These are phyloP conservation scores for Ornithoptera priamus DNA, from an alignment of 2,888 invertebrate genomes.

Conservation along the genomic window DNA sequence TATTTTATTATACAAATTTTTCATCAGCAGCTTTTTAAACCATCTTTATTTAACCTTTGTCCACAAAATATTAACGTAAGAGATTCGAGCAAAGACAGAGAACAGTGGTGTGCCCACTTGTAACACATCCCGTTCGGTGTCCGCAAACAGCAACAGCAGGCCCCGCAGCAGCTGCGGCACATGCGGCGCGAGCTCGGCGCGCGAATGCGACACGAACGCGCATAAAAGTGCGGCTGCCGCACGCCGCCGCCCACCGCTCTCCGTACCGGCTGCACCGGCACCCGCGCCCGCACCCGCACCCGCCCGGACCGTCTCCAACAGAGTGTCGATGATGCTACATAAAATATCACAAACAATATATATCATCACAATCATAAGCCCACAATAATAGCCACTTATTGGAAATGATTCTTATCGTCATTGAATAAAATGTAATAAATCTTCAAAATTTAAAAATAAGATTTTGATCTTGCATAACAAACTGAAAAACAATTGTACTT, in stretches of 20 bases:
- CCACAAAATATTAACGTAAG: too few relatives aligned
- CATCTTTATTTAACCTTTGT: too few relatives aligned
- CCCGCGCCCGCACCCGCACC: conserved; percentile 1
- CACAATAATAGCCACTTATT: too few relatives aligned
- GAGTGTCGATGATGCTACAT: conserved; percentile 90
- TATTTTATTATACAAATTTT: too few relatives aligned
- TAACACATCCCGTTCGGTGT: conserved; percentile 85
- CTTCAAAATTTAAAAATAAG: too few relatives aligned
- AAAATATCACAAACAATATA: conserved; percentile 14
- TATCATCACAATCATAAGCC: too few relatives aligned
- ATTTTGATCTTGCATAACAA: too few relatives aligned
- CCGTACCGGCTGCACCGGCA: not conserved
- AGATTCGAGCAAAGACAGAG: too few relatives aligned
- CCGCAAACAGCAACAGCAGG: conserved; percentile 91
- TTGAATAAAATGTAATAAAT: too few relatives aligned
- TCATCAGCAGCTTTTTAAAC: too few relatives aligned
- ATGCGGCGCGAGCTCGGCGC: conserved; percentile 92
- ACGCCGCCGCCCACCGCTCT: conserved; percentile 86
- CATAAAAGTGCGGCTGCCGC: conserved; percentile 93
- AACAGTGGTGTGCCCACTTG: conserved; percentile 21
- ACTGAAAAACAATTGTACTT: too few relatives aligned
- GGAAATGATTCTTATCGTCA: too few relatives aligned
- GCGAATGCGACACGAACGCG: conserved; percentile 93
- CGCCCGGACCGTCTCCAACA: conserved; percentile 87
- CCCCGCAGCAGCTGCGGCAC: conserved; percentile 93